Conservation (phyloP, 2,113 vertebrate genomes). For the Neolamprologus brichardi region DNA sequence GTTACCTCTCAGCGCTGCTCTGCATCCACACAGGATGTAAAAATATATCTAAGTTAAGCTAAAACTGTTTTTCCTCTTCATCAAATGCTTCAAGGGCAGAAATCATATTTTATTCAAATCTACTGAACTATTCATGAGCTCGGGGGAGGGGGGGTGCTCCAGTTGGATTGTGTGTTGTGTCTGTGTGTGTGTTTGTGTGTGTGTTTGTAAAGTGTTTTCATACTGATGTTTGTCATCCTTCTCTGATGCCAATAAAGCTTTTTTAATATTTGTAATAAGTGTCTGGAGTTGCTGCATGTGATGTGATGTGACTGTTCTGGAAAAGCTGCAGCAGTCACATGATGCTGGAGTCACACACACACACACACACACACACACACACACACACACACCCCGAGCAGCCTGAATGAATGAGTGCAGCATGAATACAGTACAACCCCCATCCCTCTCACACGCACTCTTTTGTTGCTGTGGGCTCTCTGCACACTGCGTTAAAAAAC, state of each 20-base stretch:
- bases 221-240: not conserved
- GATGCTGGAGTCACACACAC: not conserved
- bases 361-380: not conserved
- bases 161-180: not conserved
- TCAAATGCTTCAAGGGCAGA: not conserved
- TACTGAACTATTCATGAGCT: not conserved
- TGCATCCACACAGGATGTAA: accelerated
- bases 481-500: not conserved
- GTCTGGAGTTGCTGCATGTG: not conserved
- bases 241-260: slow-evolving; percentile 13
- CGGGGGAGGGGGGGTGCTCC: accelerated
- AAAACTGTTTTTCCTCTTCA: not conserved
- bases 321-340: slow-evolving; percentile 28
- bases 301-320: not conserved
- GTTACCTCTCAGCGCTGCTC: not conserved
- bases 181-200: accelerated
- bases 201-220: not conserved
- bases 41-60: not conserved
- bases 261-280: not conserved
- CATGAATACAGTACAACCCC: slow-evolving; percentile 1
- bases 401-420: slow-evolving; percentile 16
- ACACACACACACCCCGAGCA: accelerated
- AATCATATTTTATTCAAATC: not conserved
- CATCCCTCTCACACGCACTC: not conserved
- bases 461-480: slow-evolving; percentile 26